phyloP scores from a whole-genome alignment of 1,140 invertebrate species.

The Drosophila cardini region DNA sequence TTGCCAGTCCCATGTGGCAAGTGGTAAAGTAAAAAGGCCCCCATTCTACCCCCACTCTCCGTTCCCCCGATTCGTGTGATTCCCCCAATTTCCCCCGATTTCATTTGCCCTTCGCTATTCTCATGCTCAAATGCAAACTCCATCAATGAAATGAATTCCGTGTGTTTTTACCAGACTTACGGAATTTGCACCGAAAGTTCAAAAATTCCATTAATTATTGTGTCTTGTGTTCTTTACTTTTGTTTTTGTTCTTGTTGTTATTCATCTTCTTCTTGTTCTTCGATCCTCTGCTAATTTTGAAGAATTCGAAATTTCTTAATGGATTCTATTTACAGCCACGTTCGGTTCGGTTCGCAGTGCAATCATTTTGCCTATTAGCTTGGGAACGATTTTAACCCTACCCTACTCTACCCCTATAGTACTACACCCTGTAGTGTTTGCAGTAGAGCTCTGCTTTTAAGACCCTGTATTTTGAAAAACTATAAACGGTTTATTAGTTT shows the following conservation, averaged over 20 bases:
- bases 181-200: slow-evolving; percentile 69
- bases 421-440: too few species aligned
- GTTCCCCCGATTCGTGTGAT: too few species aligned
- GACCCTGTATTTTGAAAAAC: too few species aligned
- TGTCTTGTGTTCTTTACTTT: slow-evolving; percentile 52
- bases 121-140: slow-evolving; percentile 19
- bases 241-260: slow-evolving; percentile 5
- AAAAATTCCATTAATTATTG: slow-evolving; percentile 77
- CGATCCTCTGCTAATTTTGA: slow-evolving; percentile 60
- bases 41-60: slow-evolving; percentile 2
- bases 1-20: slow-evolving; percentile 58
- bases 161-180: slow-evolving; percentile 31
- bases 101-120: not conserved
- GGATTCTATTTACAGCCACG: slow-evolving; percentile 13
- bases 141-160: slow-evolving; percentile 68
- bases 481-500: too few species aligned
- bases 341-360: not conserved
- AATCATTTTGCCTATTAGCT: slow-evolving; percentile 38
- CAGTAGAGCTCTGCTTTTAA: too few species aligned
- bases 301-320: slow-evolving; percentile 55
- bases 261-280: not conserved
- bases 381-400: slow-evolving; percentile 18
- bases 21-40: slow-evolving; percentile 16
- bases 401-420: slow-evolving; percentile 4
- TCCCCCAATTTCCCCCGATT: not conserved